Base-by-base conservation (phyloP, 2,113 vertebrate genomes). In the Phrynosoma platyrhinos region DNA sequence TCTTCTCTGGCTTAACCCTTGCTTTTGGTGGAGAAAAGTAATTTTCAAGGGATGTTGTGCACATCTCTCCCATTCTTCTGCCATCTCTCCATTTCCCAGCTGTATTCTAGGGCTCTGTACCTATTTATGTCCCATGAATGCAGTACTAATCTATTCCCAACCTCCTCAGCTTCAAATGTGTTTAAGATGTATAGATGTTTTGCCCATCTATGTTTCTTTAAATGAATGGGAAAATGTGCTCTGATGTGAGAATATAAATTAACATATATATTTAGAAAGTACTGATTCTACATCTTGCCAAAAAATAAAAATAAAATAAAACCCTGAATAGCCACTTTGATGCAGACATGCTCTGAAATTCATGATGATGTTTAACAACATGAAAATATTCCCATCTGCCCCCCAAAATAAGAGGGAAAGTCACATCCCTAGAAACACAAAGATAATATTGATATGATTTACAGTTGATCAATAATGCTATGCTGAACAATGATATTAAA, bases 391-490 rank as follows among this genome's bases (percentile, higher is more conserved):
- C 64, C 53, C 13, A 62, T 18, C 13, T 18, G 14, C 58, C 13
- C 14, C 58, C 42, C 69, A 10, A 79, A 53, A 71, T 27, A 14
- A 36, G 4, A 66, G 36, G 32, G 23, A 42, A 55, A 25, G 27
- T 66, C 42, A 52, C 4, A 5, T 68, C 36, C n/a, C 23, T 91
- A 85, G 75, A 77, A 16, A 80, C 55, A 40, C n/a, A 53, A 71
- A 52, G 20, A 69, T 71, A 3, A 58, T 72, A 86, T 88, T 78
- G 76, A 62, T 87, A 36, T n/a, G 55, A 32, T 64, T 74, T 82
- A n/a, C 0, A 55, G 79, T 84, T 52, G 74, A 82, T 52, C 6
- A 27, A 10, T 55, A 13, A 30, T 1, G 5, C 36, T 40, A 52
- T 30, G 18, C 62, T 40, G 77, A 83, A 68, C 6, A 27, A 69